Base-by-base conservation (phyloP, 1,140 invertebrate genomes). In the Nephila pilipes region DNA sequence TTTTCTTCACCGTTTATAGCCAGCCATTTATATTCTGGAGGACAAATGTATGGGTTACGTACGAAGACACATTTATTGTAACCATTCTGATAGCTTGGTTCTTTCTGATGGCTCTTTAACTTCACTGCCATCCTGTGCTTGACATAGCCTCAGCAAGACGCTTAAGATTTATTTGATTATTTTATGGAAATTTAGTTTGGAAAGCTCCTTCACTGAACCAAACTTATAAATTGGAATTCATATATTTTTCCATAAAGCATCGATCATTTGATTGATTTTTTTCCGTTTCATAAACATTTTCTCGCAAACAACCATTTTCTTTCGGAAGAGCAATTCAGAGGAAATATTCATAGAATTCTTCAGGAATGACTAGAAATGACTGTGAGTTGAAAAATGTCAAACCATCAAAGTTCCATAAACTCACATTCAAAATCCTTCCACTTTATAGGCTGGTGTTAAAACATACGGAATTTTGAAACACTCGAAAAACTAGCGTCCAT, bases 331-430 rank as follows among this genome's bases (percentile, higher is more conserved):
- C 20, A 38, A 46, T 54, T 46, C 36, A n/a, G 46, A 55, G 46
- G 80, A 81, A 81, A 81, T 81, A 81, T 81, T 81, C 80, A 81
- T 81, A 81, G 80, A 81, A 54, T 81, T 81, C 80, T 54, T 55
- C 36, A 55, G 20, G 46, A 81, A 81, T 81, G 80, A 81, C 80
- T 81, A 36, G 80, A 55, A 54, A 54, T 81, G 38, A 38, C 69
- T 75, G 69, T 16, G 20, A 54, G 36, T 81, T 81, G 80, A 29
- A 81, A 81, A 81, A 81, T 81, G 80, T 55, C 38, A 75, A 75
- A 29, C 69, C 69, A 75, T 75, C 69, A 75, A 14, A 18, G 29
- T 29, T 16, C 69, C 29, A 36, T 75, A 29, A 75, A 32, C 18
- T 2, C 29, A 32, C 69, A 32, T 36, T 75, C 69, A 75, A 75